phyloP scores from a whole-genome alignment of 1,140 invertebrate species.

The Oreohelix idahoensis region DNA sequence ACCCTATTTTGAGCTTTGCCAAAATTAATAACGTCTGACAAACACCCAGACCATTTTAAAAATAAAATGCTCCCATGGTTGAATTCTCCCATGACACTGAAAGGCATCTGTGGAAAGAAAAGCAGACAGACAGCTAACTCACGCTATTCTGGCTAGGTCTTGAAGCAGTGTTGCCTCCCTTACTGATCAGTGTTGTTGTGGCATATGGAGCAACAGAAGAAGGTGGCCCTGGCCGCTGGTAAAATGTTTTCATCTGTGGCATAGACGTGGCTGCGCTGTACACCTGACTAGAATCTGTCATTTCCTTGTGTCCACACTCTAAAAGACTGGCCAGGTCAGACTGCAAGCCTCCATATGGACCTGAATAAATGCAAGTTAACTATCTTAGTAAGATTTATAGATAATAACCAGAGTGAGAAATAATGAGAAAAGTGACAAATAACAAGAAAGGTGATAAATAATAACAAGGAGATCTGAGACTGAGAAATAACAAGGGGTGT shows the following conservation, averaged over 20 bases:
- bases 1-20: no score
- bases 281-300: constrained; percentile 45
- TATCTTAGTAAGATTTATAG: no score
- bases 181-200: constrained; percentile 82
- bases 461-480: no score
- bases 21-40: no score
- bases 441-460: no score
- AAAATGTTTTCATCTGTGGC: constrained; percentile 82
- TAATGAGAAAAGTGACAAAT: no score
- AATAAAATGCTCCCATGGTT: no score
- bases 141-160: constrained; percentile 41
- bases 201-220: constrained; percentile 84
- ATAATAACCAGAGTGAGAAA: no score
- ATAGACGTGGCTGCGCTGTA: constrained; percentile 61
- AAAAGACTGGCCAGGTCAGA: constrained; percentile 63
- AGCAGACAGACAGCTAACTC: constrained; percentile 34
- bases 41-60: no score
- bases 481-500: no score
- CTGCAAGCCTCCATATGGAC: constrained; percentile 49
- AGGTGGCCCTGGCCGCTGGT: constrained; percentile 77
- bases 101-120: no score
- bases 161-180: constrained; percentile 32
- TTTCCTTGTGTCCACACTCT: constrained; percentile 53
- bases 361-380: not conserved
- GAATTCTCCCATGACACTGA: no score